Base-by-base conservation (phyloP, 2,888 invertebrate species). In the Mantis religiosa region DNA sequence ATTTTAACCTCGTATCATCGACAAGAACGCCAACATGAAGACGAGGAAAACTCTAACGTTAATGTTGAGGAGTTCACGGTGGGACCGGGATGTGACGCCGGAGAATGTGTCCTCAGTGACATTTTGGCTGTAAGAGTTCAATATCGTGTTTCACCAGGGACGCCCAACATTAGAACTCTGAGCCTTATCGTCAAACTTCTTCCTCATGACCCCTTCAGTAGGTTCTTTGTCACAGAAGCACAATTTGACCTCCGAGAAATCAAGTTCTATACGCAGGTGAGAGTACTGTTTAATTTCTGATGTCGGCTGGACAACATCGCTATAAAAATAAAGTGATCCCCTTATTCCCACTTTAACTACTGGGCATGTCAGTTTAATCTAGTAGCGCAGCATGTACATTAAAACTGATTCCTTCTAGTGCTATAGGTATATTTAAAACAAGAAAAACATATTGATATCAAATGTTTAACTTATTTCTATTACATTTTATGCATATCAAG, bases 231-330 rank as follows among this genome's bases (percentile, higher is more conserved):
- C 90, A 97, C 96, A 34, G 97, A 97, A 92, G 97, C 97, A 1
- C 97, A 97, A 92, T 97, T 97, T 92, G 97, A 97, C 93, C 95
- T 97, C 8, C 94, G 97, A 90, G 97, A 97, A 93, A 97, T 97
- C 91, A 95, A 96, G 91, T 97, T 97, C 93, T 97, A 97, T 92
- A 97, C 97, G 0, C 96, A 97, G 94, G 95, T 97, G 91, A 95
- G 92, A 71, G 20, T 71, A 25, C 34, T 34, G 34, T 34, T 34
- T 34, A 34, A 34, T 0, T 34, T 7, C 7, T 34, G 0, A 34
- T 34, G 34, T 34, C 7, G 34, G 34, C 3, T 34, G 34, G 34
- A 34, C 6, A 34, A 34, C 34, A 3, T 6, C 7, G 34, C 7
- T 34, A 7, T 34, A 7, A 34, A 34, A 34, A 3, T 34, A 34